These are phyloP conservation scores for Mythimna loreyi DNA, from an alignment of 2,888 invertebrate species.

Conservation along the genomic window DNA sequence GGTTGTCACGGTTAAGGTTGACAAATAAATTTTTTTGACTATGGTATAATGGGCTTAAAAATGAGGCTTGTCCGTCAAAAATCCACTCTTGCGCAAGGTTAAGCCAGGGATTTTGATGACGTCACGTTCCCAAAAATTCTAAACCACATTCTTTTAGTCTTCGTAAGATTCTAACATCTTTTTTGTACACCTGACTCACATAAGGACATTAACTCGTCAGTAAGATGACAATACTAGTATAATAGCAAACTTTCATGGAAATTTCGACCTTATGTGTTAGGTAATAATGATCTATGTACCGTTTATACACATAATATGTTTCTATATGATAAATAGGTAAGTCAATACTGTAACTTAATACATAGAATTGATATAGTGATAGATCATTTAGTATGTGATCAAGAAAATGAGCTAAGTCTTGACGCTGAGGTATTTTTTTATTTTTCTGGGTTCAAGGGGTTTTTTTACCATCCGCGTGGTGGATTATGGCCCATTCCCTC, in stretches of 20 bases:
- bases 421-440: background rate
- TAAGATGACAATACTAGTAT: constrained; percentile 38
- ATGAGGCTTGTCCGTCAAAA: constrained; percentile 27
- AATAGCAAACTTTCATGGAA: constrained; percentile 24
- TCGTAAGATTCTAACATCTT: constrained; percentile 48
- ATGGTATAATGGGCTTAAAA: constrained; percentile 5
- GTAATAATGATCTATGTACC: constrained; percentile 18
- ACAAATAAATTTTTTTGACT: background rate
- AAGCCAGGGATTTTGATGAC: constrained; percentile 34
- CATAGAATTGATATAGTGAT: constrained; percentile 21
- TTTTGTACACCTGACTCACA: constrained; percentile 71
- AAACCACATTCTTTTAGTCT: constrained; percentile 41
- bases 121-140: constrained; percentile 54
- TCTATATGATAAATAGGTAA: constrained; percentile 33
- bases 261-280: constrained; percentile 30
- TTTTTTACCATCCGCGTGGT: too few relatives aligned
- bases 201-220: constrained; percentile 66
- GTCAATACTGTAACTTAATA: constrained; percentile 44
- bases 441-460: too few relatives aligned
- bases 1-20: background rate
- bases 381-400: constrained; percentile 47
- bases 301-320: background rate
- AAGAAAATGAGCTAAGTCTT: background rate
- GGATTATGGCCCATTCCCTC: too few relatives aligned
- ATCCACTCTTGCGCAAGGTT: constrained; percentile 31